phyloP scores from a whole-genome alignment of 2,113 vertebrate genomes.

The Tachuris rubrigastra region DNA sequence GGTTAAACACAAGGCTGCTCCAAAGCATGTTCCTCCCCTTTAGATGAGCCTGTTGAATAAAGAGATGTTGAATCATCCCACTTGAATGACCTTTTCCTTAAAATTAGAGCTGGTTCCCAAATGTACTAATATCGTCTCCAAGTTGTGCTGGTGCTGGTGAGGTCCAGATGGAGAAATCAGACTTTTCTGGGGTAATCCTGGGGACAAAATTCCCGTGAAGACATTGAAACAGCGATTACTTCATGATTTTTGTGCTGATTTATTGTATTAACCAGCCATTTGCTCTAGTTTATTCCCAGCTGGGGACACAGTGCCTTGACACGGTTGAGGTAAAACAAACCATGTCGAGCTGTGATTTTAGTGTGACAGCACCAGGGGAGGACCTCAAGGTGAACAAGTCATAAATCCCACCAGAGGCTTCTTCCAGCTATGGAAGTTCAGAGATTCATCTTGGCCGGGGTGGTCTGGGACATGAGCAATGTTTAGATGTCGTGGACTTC shows the following conservation, averaged over 20 bases:
- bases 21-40: neutral
- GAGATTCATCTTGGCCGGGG: neutral
- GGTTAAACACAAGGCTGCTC: conserved; percentile 29
- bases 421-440: neutral
- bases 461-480: fast-evolving
- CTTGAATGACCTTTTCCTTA: neutral
- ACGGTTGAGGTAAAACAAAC: neutral
- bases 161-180: neutral
- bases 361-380: fast-evolving
- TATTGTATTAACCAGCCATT: neutral
- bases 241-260: fast-evolving
- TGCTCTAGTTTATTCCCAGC: neutral
- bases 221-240: fast-evolving
- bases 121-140: neutral
- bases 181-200: neutral
- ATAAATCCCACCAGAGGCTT: neutral
- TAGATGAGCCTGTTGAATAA: conserved; percentile 28
- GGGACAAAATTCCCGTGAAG: neutral
- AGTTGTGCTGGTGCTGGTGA: neutral
- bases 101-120: neutral
- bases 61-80: neutral
- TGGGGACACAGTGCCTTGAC: neutral
- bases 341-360: neutral
- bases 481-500: neutral
- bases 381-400: neutral